Conservation (phyloP, 2,888 invertebrate genomes). For the Camponotus fellah region DNA sequence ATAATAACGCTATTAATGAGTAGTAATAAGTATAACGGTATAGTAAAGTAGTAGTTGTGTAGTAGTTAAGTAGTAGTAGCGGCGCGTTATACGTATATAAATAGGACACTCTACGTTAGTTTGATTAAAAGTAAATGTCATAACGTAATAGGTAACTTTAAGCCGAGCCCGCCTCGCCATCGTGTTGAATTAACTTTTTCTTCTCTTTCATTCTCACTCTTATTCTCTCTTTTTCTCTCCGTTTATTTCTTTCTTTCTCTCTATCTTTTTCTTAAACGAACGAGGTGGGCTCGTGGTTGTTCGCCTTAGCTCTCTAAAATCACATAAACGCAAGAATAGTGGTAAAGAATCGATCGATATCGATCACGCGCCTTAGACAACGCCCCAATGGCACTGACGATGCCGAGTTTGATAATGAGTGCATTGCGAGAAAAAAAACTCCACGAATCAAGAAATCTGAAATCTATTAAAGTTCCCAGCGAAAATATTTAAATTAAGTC, state of each 20-base stretch:
- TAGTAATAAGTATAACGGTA: constrained; percentile 66
- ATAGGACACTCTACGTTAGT: constrained; percentile 82
- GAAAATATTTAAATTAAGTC: not conserved
- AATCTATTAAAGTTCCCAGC: not conserved
- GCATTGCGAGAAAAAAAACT: not conserved
- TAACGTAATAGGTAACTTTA: constrained; percentile 85
- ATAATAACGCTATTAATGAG: constrained; percentile 71
- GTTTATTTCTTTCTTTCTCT: not conserved
- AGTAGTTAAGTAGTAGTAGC: constrained; percentile 74
- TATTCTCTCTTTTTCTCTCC: not conserved
- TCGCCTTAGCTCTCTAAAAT: constrained; percentile 83
- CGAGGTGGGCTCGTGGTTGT: constrained; percentile 73
- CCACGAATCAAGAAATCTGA: not conserved
- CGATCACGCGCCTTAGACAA: constrained; percentile 60
- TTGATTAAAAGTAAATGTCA: constrained; percentile 82
- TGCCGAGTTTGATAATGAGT: constrained; percentile 26
- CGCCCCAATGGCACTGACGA: constrained; percentile 60
- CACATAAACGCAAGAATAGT: constrained; percentile 84
- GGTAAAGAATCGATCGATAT: constrained; percentile 64
- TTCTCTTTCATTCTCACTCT: constrained; percentile 15
- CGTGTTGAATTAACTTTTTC: constrained; percentile 26
- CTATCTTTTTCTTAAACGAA: not conserved
- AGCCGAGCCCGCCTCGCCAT: constrained; percentile 76
- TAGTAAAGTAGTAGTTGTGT: constrained; percentile 71
- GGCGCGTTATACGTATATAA: constrained; percentile 79